Percentiles rank a stretch among this genome's conserved stretches.
Evolutionary conservation across 2,888 invertebrate species (phyloP).

Genomic region (Nemotelus pantherinus): DNA sequence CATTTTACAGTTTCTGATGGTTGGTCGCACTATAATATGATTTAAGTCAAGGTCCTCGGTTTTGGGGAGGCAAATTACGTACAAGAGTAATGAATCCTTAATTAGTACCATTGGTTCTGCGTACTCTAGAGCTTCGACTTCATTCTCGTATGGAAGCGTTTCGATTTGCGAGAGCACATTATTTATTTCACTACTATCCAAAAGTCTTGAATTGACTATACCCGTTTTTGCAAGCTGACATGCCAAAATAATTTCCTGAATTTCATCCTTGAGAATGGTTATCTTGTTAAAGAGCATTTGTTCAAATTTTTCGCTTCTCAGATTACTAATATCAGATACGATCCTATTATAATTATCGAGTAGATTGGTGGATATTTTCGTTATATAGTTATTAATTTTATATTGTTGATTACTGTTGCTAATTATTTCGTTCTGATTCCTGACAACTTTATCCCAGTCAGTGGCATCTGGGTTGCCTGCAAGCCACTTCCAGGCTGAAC

Average conservation of each 20-base stretch:
- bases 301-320: too few relatives aligned
- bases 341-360: too few relatives aligned
- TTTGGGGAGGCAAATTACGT: conserved; percentile 8
- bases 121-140: conserved; percentile 34
- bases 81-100: conserved; percentile 43
- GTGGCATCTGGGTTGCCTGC: conserved; percentile 45
- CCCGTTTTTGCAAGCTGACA: conserved; percentile 15
- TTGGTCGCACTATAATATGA: conserved; percentile 25
- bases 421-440: conserved; percentile 36
- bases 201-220: conserved; percentile 9
- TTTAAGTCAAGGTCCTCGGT: too few relatives aligned
- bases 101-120: conserved; percentile 48
- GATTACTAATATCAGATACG: too few relatives aligned
- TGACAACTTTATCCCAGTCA: conserved; percentile 37
- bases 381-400: too few relatives aligned
- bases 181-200: background rate
- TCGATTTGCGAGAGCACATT: conserved; percentile 43
- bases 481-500: conserved; percentile 46
- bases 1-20: conserved; percentile 32
- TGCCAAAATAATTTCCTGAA: conserved; percentile 14
- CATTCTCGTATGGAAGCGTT: conserved; percentile 49
- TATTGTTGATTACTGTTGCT: conserved; percentile 44
- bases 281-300: conserved; percentile 13
- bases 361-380: too few relatives aligned
- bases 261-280: conserved; percentile 1